Evolutionary conservation across 2,888 invertebrate species (phyloP).

Genomic region (Stomorhina lunata): DNA sequence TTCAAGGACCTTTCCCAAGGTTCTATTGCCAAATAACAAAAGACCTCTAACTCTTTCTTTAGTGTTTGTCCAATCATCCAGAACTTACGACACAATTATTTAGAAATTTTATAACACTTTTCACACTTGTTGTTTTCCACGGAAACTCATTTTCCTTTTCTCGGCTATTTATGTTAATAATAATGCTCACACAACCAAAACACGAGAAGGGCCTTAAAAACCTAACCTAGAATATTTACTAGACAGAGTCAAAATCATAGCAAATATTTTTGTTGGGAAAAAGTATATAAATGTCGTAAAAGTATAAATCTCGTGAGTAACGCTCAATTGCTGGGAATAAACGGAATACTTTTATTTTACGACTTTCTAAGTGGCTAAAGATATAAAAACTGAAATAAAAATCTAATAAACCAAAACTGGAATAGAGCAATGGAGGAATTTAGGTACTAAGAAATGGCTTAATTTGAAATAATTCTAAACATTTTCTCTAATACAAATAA

Average conservation of each 20-base stretch:
- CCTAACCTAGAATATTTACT: not conserved
- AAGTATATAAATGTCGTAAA: constrained; percentile 58
- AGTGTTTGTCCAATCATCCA: constrained; percentile 23
- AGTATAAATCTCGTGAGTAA: constrained; percentile 60
- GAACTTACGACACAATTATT: constrained; percentile 50
- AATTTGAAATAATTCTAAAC: constrained; percentile 34
- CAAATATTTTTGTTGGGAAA: constrained; percentile 39
- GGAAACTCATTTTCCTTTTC: not conserved
- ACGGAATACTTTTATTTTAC: constrained; percentile 73
- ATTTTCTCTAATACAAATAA: not conserved
- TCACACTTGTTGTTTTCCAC: constrained; percentile 50
- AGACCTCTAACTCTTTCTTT: constrained; percentile 1
- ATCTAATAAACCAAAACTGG: constrained; percentile 33
- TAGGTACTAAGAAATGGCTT: constrained; percentile 29
- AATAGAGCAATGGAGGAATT: constrained; percentile 6
- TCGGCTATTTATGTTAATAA: constrained; percentile 40
- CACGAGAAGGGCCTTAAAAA: not conserved
- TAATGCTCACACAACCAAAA: constrained; percentile 30
- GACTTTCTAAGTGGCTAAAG: constrained; percentile 74
- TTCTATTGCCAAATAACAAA: not conserved
- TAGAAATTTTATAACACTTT: constrained; percentile 49
- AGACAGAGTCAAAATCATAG: constrained; percentile 49
- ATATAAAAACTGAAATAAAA: constrained; percentile 57
- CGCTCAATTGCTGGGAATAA: constrained; percentile 46
- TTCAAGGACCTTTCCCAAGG: constrained; percentile 58